phyloP scores from a whole-genome alignment of 2,888 invertebrate genomes.

The Xylota segnis region DNA sequence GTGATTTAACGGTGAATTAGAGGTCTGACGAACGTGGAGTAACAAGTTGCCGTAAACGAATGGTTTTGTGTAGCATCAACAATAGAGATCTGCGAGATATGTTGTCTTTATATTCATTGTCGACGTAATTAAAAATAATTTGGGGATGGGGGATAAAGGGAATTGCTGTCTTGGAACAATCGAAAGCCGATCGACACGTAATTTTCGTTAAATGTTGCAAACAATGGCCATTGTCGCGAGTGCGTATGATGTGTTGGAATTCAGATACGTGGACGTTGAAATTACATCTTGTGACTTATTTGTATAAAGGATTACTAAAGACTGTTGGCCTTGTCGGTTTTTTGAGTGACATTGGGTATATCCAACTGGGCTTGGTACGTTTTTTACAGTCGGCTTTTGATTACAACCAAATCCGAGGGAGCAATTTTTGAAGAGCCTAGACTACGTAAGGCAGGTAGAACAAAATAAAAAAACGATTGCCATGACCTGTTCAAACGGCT shows the following conservation, averaged over 20 bases:
- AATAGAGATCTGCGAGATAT: conserved; percentile 16
- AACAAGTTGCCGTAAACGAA: conserved; percentile 9
- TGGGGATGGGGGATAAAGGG: neutral
- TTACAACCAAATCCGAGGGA: too few relatives aligned
- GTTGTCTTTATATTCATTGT: conserved; percentile 1
- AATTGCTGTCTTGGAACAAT: neutral
- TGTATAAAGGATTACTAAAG: too few relatives aligned
- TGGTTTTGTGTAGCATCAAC: conserved; percentile 10
- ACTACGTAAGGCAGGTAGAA: too few relatives aligned
- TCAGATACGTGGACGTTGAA: too few relatives aligned
- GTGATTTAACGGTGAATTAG: conserved; percentile 18
- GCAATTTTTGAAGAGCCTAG: too few relatives aligned
- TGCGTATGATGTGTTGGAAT: neutral
- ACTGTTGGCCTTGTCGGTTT: too few relatives aligned
- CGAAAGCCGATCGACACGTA: neutral
- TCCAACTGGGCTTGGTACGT: too few relatives aligned
- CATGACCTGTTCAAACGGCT: too few relatives aligned
- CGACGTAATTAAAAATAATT: conserved; percentile 20
- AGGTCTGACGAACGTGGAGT: conserved; percentile 21
- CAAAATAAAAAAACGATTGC: too few relatives aligned
- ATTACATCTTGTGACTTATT: too few relatives aligned
- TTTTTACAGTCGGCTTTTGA: too few relatives aligned
- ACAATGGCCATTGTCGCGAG: neutral
- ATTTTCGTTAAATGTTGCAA: neutral
- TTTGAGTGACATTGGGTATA: too few relatives aligned